phyloP scores from a whole-genome alignment of 2,113 vertebrate species.

The Galemys pyrenaicus region DNA sequence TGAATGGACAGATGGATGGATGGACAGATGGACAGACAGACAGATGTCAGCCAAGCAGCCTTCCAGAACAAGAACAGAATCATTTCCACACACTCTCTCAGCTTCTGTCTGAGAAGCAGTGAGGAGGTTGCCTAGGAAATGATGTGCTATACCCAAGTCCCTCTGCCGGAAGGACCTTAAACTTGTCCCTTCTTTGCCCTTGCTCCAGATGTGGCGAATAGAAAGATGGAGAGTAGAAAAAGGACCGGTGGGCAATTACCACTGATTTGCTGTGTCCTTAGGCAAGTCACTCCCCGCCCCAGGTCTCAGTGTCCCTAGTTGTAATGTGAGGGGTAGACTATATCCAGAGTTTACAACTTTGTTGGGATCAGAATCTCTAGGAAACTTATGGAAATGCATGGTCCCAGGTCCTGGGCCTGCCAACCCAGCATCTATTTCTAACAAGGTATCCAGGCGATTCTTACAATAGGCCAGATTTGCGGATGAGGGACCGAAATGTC shows the following conservation, averaged over 20 bases:
- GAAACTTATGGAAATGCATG: not conserved
- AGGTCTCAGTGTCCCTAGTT: not conserved
- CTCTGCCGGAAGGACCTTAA: not conserved
- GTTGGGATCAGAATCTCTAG: not conserved
- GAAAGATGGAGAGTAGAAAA: not conserved
- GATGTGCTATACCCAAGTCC: not conserved
- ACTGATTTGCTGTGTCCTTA: not conserved
- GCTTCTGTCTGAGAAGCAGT: not conserved
- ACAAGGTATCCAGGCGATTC: not conserved
- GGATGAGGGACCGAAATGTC: not conserved
- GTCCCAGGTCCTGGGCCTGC: not conserved
- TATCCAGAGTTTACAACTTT: not conserved
- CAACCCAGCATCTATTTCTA: not conserved
- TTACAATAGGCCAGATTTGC: not conserved
- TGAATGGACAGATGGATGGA: rapidly evolving
- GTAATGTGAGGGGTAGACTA: not conserved
- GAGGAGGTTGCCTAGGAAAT: not conserved
- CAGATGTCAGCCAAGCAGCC: not conserved
- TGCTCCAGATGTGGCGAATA: not conserved
- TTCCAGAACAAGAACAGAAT: not conserved
- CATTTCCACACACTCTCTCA: not conserved
- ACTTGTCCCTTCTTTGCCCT: not conserved
- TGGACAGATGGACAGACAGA: rapidly evolving
- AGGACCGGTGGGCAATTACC: not conserved
- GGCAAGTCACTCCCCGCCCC: not conserved